These are phyloP conservation scores for Hoplias malabaricus DNA, from an alignment of 2,113 vertebrate genomes.

Conservation along the genomic window DNA sequence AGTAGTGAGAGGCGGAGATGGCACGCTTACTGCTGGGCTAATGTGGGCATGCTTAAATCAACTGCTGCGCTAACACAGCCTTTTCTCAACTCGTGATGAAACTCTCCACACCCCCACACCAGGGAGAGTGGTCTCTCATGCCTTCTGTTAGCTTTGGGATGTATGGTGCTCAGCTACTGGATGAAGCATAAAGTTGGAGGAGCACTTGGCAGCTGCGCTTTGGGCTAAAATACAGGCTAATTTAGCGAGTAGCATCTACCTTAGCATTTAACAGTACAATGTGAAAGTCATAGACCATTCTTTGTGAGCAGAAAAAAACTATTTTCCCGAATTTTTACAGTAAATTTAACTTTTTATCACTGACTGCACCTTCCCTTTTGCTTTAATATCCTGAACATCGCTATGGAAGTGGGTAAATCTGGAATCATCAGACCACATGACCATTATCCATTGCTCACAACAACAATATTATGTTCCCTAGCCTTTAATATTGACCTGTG, in stretches of 20 bases:
- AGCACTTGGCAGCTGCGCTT: not conserved
- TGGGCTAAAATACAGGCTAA: not conserved
- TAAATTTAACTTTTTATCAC: no score
- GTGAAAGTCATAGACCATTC: no score
- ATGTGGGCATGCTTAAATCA: not conserved
- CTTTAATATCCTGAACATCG: no score
- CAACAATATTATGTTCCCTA: no score
- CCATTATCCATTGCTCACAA: no score
- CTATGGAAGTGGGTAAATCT: no score
- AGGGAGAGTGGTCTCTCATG: not conserved
- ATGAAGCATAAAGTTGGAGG: constrained; percentile 6
- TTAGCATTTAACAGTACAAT: not conserved
- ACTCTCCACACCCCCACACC: constrained; percentile 27
- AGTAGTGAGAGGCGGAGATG: not conserved
- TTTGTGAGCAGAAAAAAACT: no score
- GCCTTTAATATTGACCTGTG: no score
- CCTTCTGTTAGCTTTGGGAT: constrained; percentile 11
- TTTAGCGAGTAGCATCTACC: not conserved
- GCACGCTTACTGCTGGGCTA: not conserved
- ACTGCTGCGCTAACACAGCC: not conserved
- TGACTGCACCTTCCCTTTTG: no score
- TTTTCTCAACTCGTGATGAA: constrained; percentile 4
- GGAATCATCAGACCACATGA: no score
- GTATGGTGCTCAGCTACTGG: constrained; percentile 7
- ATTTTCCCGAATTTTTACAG: no score